These are phyloP conservation scores for Nezara viridula DNA, from an alignment of 2,888 invertebrate species.

Conservation along the genomic window DNA sequence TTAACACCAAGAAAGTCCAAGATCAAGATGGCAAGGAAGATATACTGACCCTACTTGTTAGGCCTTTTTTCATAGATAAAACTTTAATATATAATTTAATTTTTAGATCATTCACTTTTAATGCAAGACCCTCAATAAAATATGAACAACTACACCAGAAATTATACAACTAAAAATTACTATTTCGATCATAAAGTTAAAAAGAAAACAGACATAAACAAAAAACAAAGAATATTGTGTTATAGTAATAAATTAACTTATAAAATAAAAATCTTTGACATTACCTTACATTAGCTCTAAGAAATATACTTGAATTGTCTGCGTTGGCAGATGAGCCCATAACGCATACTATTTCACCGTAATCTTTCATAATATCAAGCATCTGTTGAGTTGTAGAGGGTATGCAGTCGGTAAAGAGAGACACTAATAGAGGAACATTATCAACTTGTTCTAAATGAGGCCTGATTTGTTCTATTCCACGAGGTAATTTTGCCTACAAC, in stretches of 20 bases:
- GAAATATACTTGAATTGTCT: slow-evolving; percentile 91
- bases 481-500: slow-evolving; percentile 88
- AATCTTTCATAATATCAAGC: slow-evolving; percentile 92
- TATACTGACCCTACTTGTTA: too few relatives aligned
- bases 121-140: too few relatives aligned
- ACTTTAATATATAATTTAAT: too few relatives aligned
- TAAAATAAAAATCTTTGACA: not conserved
- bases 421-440: slow-evolving; percentile 96
- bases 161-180: too few relatives aligned
- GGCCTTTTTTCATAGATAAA: too few relatives aligned
- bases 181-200: too few relatives aligned
- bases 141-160: too few relatives aligned
- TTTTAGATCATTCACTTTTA: too few relatives aligned
- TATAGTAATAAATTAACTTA: not conserved
- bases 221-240: too few relatives aligned
- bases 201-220: too few relatives aligned
- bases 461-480: slow-evolving; percentile 96
- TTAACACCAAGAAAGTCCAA: too few relatives aligned
- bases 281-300: slow-evolving; percentile 92
- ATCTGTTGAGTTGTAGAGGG: slow-evolving; percentile 92
- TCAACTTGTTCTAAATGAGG: slow-evolving; percentile 96
- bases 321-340: slow-evolving; percentile 93
- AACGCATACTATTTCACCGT: slow-evolving; percentile 95
- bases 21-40: too few relatives aligned
- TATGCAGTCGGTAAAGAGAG: slow-evolving; percentile 97